phyloP scores from a whole-genome alignment of 2,113 vertebrate genomes.

The Chitala chitala region DNA sequence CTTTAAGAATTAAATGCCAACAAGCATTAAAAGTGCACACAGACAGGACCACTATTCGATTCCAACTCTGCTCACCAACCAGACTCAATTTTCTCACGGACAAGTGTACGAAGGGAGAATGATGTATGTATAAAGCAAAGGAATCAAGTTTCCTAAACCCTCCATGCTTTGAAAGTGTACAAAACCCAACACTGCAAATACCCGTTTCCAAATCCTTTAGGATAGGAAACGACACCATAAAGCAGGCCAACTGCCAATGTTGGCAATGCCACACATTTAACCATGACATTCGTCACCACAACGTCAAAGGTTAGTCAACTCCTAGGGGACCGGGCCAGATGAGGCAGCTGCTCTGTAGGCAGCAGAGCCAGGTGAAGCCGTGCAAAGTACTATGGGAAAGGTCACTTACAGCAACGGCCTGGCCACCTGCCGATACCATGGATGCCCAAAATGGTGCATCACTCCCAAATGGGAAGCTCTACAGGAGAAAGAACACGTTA shows the following conservation, averaged over 20 bases:
- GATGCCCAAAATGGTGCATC: slow-evolving; percentile 62
- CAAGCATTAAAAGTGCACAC: too few species aligned
- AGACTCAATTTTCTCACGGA: too few species aligned
- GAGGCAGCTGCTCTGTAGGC: background rate
- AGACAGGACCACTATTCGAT: too few species aligned
- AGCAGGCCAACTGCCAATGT: too few species aligned
- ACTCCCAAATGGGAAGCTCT: slow-evolving; percentile 61
- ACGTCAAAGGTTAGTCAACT: too few species aligned
- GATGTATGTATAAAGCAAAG: too few species aligned
- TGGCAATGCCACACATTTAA: background rate
- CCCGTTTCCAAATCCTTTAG: background rate
- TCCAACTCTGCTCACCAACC: too few species aligned
- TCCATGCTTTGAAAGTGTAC: background rate
- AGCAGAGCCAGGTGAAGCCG: slow-evolving; percentile 57
- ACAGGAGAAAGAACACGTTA: slow-evolving; percentile 51
- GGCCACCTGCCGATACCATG: slow-evolving; percentile 54
- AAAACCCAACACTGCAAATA: background rate
- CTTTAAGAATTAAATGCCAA: too few species aligned
- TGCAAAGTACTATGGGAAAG: slow-evolving; percentile 58
- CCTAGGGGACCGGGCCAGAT: background rate
- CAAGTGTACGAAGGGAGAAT: too few species aligned
- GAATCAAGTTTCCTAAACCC: too few species aligned
- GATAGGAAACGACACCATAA: too few species aligned
- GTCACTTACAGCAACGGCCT: slow-evolving; percentile 60
- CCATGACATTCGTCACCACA: background rate